Evolutionary conservation across 2,797 vertebrate genomes (phyloP).

Genomic region (Lophotriccus pileatus): DNA sequence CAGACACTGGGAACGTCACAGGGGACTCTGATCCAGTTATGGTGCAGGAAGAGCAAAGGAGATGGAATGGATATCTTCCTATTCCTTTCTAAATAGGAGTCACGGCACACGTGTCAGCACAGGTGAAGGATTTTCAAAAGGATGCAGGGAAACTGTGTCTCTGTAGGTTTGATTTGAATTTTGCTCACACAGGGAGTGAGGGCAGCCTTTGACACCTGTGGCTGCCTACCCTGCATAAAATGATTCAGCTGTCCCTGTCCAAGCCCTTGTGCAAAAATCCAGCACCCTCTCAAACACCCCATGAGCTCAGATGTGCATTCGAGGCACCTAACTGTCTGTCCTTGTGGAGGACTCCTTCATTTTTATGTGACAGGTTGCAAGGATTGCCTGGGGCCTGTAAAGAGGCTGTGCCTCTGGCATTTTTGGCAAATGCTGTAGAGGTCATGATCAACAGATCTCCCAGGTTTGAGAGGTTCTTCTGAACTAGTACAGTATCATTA

Average conservation of each 20-base stretch:
- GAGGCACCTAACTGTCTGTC: background rate
- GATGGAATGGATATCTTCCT: background rate
- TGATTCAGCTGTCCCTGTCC: background rate
- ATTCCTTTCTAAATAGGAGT: background rate
- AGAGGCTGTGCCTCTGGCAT: background rate
- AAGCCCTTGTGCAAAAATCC: background rate
- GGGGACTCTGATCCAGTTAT: background rate
- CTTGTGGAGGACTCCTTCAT: background rate
- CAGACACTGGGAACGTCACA: conserved; percentile 3
- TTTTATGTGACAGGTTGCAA: background rate
- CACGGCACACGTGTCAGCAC: background rate
- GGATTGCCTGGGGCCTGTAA: background rate
- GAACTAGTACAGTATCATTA: background rate
- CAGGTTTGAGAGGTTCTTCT: background rate
- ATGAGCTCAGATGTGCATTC: background rate
- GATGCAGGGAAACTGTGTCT: background rate
- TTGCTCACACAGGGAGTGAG: background rate
- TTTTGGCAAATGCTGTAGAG: background rate
- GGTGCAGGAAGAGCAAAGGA: background rate
- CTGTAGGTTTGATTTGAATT: background rate
- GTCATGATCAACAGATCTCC: background rate
- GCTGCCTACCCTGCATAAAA: background rate
- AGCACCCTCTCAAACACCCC: background rate
- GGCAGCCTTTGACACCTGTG: background rate
- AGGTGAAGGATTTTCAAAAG: background rate